Base-by-base conservation (phyloP, 2,797 vertebrate genomes). In the Hylomyscus alleni region DNA sequence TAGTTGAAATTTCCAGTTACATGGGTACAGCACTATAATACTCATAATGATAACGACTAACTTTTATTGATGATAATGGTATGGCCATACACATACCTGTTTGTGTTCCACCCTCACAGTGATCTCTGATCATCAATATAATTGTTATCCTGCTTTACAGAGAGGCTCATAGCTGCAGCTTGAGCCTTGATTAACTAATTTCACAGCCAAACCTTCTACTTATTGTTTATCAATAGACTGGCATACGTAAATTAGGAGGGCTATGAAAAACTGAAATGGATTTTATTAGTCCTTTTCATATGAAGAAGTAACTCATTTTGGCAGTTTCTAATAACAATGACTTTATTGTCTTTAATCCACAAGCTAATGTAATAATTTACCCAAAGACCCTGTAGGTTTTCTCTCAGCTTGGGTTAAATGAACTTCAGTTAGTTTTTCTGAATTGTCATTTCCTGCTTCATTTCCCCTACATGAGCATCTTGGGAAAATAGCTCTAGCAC, bases 381-480 rank as follows among this genome's bases (percentile, higher is more conserved):
- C 14, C 89, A 40, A 93, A 93, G 47, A 80, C 4, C 19, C 7
- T 88, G 80, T 69, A 85, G 40, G 1, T 92, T 80, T 78, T 60
- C 29, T 92, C 34, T 89, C 72, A 91, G 72, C 60, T 90, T 95
- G 95, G 31, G 20, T 92, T 86, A 93, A 67, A 34, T 11, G 29
- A 40, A 50, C 19, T 93, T 86, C 50, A 56, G 8, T 17, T 94
- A 91, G 20, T 65, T 96, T 86, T 91, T 96, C 24, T 69, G 54
- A 83, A 58, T 76, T 37, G 1, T 62, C 24, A 87, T 3, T 93
- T 93, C 31, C 19, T 87, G 0, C 65, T 92, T 89, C 88, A 67
- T 72, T 97, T 94, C 93, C 19, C 86, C 80, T 34, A 13, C 76
- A 34, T 62, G n/a, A 83, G 52, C 12, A 84, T 91, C 58, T 93